Evolutionary conservation across 2,888 invertebrate species (phyloP), one percentile per base, ranked within the genome.

Genomic region (Xestia rhomboidea): DNA sequence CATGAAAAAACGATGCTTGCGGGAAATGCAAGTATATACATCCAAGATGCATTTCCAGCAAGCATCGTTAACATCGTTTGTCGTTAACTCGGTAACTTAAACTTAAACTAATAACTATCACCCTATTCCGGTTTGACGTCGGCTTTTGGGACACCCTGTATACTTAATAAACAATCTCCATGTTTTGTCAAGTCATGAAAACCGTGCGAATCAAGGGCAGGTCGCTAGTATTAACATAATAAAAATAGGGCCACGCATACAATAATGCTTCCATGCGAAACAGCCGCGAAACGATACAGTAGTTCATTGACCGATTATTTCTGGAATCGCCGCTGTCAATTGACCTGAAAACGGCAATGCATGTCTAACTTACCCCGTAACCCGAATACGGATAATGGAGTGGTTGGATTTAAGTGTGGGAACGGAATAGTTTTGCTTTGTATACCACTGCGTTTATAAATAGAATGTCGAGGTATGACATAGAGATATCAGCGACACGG

Each of bases 231-330:
- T 38, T 41, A 68, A 67, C 44, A 60, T 13, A 18, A 60, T 13
- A 18, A 38, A 84, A 76, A 57, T 73, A 72, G 73, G 62, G 70
- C 62, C 30, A 72, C 18, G 63, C 68, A 72, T 81, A 72, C 67
- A 73, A 84, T 67, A 63, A 76, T 15, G 62, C 57, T 67, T 46
- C 6, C 34, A 73, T 71, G 57, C 63, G 72, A 73, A 81, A 73
- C 73, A 76, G 68, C 66, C 73, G 72, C 78, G 49, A 75, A 82
- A 67, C 77, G 77, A 75, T 76, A 81, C 81, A 68, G 76, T 67
- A 82, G 91, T 88, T 90, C 89, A 87, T 74, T 82, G 89, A 78
- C 89, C 90, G 87, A 80, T 83, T 83, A 85, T 83, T 87, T 85
- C 76, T 84, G 76, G 66, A 83, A 69, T 73, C 73, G 73, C 68